Percentiles rank a stretch among this genome's conserved stretches.
Evolutionary conservation across 2,113 vertebrate genomes (phyloP).

Genomic region (Cochlearius cochlearius): DNA sequence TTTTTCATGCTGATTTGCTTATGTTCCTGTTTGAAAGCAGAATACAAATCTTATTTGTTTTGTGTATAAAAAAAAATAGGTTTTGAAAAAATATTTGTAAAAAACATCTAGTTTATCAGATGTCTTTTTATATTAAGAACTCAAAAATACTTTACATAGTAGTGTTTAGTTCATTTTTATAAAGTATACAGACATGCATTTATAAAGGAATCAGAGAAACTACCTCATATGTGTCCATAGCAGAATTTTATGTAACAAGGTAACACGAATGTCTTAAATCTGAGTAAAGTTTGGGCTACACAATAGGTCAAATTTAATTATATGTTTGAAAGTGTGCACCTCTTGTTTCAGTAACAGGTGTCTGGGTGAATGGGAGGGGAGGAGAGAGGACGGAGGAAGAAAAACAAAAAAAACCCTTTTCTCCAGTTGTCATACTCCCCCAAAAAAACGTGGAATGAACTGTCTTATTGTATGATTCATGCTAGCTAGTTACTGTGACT

Average conservation of each 20-base stretch:
- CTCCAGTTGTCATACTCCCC: neutral
- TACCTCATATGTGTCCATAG: neutral
- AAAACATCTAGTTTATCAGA: neutral
- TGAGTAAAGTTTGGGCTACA: neutral
- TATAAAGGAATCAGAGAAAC: neutral
- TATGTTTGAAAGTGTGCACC: neutral
- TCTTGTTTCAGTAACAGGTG: neutral
- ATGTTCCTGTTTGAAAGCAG: neutral
- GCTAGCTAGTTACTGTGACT: neutral
- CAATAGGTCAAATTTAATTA: neutral
- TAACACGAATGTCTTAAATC: neutral
- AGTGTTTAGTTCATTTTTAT: neutral
- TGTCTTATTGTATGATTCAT: neutral
- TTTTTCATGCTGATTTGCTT: neutral
- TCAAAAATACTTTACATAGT: neutral
- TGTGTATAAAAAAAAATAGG: neutral
- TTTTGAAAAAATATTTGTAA: neutral
- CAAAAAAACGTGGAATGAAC: neutral
- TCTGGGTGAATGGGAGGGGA: neutral
- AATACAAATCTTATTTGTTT: neutral
- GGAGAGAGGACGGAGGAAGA: neutral
- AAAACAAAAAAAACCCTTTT: neutral
- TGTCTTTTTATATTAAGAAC: neutral
- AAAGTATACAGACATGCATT: neutral
- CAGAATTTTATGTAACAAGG: neutral